Base-by-base conservation (phyloP, 2,888 invertebrate genomes). In the Alentia gelatinosa region DNA sequence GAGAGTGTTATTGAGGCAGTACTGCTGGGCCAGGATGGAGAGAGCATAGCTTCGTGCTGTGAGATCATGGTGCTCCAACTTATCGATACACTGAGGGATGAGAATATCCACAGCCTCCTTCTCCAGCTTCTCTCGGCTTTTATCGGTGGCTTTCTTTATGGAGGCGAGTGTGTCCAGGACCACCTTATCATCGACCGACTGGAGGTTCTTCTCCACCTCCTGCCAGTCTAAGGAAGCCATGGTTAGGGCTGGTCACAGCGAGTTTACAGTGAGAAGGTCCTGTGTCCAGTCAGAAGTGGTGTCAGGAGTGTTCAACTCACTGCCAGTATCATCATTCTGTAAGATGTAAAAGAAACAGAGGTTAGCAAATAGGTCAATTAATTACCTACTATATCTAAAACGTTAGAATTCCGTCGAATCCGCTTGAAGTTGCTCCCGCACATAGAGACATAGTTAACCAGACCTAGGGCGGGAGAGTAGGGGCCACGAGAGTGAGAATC, bases 11-110 rank as follows among this genome's bases (percentile, higher is more conserved):
- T 63, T 63, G 23, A 68, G 35, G 37, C 39, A 39, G 37, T 83
- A 35, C 50, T 79, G 83, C 37, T 89, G 89, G 0, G 83, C 74
- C 3, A 91, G 30, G 30, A 91, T 89, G 50, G 40, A 47, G 37
- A 89, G 56, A 9, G 91, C 89, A 56, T 50, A 75, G 30, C 83
- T 74, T 33, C 91, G 47, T 26, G 89, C 63, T 33, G n/a, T 33
- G 33, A 91, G 7, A 19, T 91, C 91, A 39, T 89, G 89, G 37
- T 91, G 91, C 33, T 89, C 79, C 40, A 91, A 39, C 63, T 86
- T 89, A 23, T 91, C 89, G 9, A 91, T 79, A 40, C 89, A 79
- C 33, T 50, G 47, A 0, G 79, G 89, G 4, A 91, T 89, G 39
- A 91, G 39, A 30, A 63, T 40, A 47, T 89, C 63, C 5, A 63